These are phyloP conservation scores for Drosophila serrata DNA, from an alignment of 1,140 invertebrate genomes.

Conservation along the genomic window DNA sequence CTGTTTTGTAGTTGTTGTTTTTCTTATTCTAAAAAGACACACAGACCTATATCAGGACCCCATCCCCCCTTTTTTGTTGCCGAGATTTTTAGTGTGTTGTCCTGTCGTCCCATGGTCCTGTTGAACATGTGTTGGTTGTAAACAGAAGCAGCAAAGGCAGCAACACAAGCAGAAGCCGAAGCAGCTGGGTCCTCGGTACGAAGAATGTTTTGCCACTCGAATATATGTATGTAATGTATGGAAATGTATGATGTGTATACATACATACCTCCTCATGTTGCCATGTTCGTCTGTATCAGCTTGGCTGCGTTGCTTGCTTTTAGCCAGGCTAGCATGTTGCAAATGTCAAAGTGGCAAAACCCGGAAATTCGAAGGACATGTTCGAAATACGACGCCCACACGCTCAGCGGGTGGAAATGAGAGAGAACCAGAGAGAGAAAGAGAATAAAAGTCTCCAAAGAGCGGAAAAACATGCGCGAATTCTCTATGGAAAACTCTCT, in stretches of 20 bases:
- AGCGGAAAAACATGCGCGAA: constrained; percentile 17
- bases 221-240: constrained; percentile 5
- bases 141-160: constrained; percentile 66
- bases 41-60: constrained; percentile 42
- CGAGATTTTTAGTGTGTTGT: constrained; percentile 53
- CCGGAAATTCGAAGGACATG: constrained; percentile 84
- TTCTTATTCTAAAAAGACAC: constrained; percentile 44
- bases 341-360: constrained; percentile 83
- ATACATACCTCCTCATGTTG: neutral
- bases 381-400: constrained; percentile 77
- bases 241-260: too few species aligned
- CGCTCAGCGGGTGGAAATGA: constrained; percentile 4
- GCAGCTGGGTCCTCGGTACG: constrained; percentile 34
- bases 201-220: constrained; percentile 53
- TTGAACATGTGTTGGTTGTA: constrained; percentile 81
- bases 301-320: constrained; percentile 12
- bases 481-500: constrained; percentile 1
- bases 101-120: constrained; percentile 12
- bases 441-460: constrained; percentile 36
- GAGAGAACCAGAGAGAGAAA: neutral
- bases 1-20: neutral
- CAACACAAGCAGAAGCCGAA: constrained; percentile 29
- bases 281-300: neutral
- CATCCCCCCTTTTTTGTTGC: neutral
- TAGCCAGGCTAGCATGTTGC: constrained; percentile 69